Base-by-base conservation (phyloP, 2,888 invertebrate genomes). In the Torymus tubicola region DNA sequence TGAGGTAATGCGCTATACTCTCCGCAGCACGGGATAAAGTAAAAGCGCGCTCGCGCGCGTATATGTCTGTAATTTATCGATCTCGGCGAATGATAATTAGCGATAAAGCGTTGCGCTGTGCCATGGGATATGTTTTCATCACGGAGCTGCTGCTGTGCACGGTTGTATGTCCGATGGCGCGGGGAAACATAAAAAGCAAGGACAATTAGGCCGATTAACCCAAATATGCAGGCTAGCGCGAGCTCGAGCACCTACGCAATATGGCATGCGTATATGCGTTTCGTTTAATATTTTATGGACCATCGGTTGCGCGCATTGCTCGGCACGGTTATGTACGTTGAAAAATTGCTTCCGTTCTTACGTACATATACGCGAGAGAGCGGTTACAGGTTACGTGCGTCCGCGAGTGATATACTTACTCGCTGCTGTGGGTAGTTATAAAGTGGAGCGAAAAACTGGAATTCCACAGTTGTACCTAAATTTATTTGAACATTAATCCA, bases 281-380 rank as follows among this genome's bases (percentile, higher is more conserved):
- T 11, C 13, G 8, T 50, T 52, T 50, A n/a, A 61, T 14, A 24
- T 63, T 61, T 71, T 61, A 70, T 71, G 60, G 71, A 18, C 24
- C 61, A 71, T 71, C 61, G 61, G 70, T 61, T 61, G 14, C 16
- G 11, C 31, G 11, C 31, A 69, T 55, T 52, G 21, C 53, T 21
- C 52, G n/a, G 21, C 18, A 52, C 52, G 52, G 14, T 21, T 11
- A 61, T 61, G 3, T 3, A 24, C 2, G 24, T 3, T 24, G 71
- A 71, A 71, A 52, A 71, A 71, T 71, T 61, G 71, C 71, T 71
- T 71, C 61, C 71, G 71, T 21, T 71, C 42, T 75, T 60, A 67
- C 61, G 18, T 53, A 8, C 16, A 73, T n/a, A n/a, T n/a, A n/a
- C n/a, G 24, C 24, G 24, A 2, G 24, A 2, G 24, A 24, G 24